phyloP scores from a whole-genome alignment of 2,113 vertebrate species.

The Crotalus horridus region DNA sequence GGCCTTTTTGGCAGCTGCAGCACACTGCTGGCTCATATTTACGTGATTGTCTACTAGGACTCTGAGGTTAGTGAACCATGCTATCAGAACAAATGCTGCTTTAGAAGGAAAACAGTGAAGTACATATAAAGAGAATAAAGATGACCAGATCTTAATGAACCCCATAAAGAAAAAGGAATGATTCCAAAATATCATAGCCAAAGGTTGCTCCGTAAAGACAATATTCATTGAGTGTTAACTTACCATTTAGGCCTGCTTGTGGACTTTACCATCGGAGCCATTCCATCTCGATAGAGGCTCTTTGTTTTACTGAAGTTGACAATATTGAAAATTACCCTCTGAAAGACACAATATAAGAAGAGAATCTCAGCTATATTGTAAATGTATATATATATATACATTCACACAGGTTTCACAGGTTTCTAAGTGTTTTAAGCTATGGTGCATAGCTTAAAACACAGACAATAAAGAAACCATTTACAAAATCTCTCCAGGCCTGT shows the following conservation, averaged over 20 bases:
- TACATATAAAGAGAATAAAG: background rate
- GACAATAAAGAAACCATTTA: background rate
- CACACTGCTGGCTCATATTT: too few species aligned
- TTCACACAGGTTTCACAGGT: accelerated
- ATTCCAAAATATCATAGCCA: background rate
- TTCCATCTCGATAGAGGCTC: conserved; percentile 96
- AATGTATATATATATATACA: background rate
- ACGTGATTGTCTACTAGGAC: too few species aligned
- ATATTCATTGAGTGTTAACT: conserved; percentile 41
- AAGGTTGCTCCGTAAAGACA: background rate
- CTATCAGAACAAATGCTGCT: background rate
- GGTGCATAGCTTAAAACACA: background rate
- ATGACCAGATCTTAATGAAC: background rate
- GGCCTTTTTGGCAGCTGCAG: too few species aligned
- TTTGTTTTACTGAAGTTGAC: conserved; percentile 99
- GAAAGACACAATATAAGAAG: conserved; percentile 52
- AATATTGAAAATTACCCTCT: conserved; percentile 97
- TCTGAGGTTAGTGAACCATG: background rate
- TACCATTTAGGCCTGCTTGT: conserved; percentile 95
- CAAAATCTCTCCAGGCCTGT: background rate
- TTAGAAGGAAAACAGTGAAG: background rate
- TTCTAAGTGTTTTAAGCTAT: too few species aligned
- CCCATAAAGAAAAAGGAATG: background rate
- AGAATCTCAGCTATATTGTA: conserved; percentile 19
- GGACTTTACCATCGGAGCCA: conserved; percentile 97